These are phyloP conservation scores for Odocoileus virginianus DNA, from an alignment of 2,113 vertebrate species.

Conservation along the genomic window DNA sequence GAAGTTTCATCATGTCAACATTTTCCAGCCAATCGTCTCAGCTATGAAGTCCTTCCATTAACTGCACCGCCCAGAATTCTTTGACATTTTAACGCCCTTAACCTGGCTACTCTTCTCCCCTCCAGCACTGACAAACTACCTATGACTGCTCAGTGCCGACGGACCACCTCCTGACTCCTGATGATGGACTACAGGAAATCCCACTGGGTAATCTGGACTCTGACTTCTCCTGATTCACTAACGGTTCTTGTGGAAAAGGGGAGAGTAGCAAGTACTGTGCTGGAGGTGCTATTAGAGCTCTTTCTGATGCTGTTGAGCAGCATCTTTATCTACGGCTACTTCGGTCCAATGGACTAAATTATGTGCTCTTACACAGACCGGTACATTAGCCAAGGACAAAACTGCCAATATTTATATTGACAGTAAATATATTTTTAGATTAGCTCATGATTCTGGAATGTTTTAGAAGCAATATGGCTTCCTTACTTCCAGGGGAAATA, in stretches of 20 bases:
- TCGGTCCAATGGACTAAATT: neutral
- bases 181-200: accelerated
- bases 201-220: accelerated
- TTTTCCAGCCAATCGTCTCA: neutral
- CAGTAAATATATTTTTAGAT: neutral
- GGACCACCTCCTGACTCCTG: neutral
- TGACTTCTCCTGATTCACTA: neutral
- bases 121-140: accelerated
- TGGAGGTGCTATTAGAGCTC: neutral
- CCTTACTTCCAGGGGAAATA: neutral
- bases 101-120: neutral
- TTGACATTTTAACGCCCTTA: no score
- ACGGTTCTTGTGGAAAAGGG: neutral
- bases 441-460: neutral
- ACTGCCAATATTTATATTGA: neutral
- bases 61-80: neutral
- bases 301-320: no score
- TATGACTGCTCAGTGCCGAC: accelerated
- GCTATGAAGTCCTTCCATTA: neutral
- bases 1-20: neutral
- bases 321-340: neutral
- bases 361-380: neutral
- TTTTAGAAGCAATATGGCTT: neutral
- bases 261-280: accelerated
- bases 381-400: neutral